These are phyloP conservation scores for Ahaetulla prasina DNA, from an alignment of 2,113 vertebrate species.

Conservation along the genomic window DNA sequence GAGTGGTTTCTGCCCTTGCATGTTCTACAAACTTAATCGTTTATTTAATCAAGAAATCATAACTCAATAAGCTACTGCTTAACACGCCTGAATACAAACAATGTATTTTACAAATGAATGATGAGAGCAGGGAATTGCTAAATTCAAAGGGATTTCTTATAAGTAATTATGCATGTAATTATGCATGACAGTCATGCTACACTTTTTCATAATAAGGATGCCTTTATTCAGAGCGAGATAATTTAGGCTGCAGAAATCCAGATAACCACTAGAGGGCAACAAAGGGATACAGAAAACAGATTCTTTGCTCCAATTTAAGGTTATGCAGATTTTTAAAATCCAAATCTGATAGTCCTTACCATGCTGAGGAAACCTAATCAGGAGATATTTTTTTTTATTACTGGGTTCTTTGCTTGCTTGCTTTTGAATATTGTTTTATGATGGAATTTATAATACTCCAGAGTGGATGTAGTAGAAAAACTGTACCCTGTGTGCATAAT, in stretches of 20 bases:
- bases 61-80: neutral
- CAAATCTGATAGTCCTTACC: neutral
- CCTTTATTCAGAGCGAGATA: neutral
- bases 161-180: neutral
- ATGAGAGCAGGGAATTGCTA: neutral
- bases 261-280: neutral
- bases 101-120: neutral
- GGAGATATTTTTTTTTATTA: neutral
- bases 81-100: neutral
- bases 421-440: neutral
- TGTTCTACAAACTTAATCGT: neutral
- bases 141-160: neutral
- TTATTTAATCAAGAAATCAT: neutral
- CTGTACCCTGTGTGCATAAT: neutral
- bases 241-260: neutral
- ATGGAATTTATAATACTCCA: neutral
- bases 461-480: neutral
- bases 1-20: neutral
- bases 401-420: neutral
- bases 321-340: neutral
- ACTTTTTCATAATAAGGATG: neutral
- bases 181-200: neutral
- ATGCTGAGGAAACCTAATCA: neutral
- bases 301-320: neutral
- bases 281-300: neutral